Percentiles rank a stretch among this genome's conserved stretches.
phyloP scores from a whole-genome alignment of 2,888 invertebrate species.

The Pachliopta kotzebuea region DNA sequence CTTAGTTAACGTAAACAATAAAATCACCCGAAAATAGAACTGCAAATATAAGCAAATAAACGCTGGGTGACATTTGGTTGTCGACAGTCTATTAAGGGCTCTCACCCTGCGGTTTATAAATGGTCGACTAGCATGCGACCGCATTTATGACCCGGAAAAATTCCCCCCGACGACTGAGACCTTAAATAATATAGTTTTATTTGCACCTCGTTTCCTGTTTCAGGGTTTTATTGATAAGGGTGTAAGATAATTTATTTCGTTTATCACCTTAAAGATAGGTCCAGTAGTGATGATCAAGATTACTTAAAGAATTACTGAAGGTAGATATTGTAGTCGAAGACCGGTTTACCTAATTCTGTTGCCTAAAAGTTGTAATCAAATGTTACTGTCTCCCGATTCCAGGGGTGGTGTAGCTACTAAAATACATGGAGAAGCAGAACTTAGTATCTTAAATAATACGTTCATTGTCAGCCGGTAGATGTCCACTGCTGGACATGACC shows the following conservation, averaged over 20 bases:
- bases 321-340: too few species aligned
- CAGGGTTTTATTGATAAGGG: slow-evolving; percentile 13
- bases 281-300: too few species aligned
- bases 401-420: too few species aligned
- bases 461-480: too few species aligned
- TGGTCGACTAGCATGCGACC: slow-evolving; percentile 68
- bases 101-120: slow-evolving; percentile 70
- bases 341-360: too few species aligned
- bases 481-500: too few species aligned
- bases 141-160: slow-evolving; percentile 57
- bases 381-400: too few species aligned
- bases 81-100: slow-evolving; percentile 77
- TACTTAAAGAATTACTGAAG: too few species aligned
- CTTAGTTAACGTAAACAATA: slow-evolving; percentile 45
- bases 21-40: slow-evolving; percentile 56
- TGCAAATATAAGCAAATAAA: slow-evolving; percentile 64
- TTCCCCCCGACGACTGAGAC: slow-evolving; percentile 47
- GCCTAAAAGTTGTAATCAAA: too few species aligned
- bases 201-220: slow-evolving; percentile 30
- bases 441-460: too few species aligned
- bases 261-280: background rate
- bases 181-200: slow-evolving; percentile 64
- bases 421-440: too few species aligned
- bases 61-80: slow-evolving; percentile 74
- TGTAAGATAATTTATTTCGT: background rate